Conservation (phyloP, 2,113 vertebrate species). For the Cichladusa arquata region DNA sequence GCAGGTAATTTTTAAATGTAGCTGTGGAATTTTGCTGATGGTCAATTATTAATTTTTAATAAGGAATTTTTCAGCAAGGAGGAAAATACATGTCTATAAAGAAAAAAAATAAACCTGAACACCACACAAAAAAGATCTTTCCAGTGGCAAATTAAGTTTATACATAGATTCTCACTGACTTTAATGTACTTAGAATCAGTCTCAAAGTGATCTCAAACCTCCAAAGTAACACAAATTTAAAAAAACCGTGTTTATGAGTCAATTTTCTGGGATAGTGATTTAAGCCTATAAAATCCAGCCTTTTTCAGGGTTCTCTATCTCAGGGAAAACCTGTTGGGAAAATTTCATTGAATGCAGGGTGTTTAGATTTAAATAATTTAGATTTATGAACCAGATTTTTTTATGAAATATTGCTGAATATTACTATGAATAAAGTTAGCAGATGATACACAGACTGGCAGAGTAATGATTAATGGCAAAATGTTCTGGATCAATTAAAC, state of each 20-base stretch:
- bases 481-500: not conserved
- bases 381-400: not conserved
- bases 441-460: not conserved
- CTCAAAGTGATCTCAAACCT: not conserved
- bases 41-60: not conserved
- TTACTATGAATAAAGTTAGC: not conserved
- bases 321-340: not conserved
- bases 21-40: not conserved
- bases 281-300: not conserved
- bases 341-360: not conserved
- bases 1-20: not conserved
- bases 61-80: not conserved
- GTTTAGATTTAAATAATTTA: not conserved
- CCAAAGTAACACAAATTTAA: not conserved
- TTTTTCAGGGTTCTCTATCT: not conserved
- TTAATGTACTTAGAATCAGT: not conserved
- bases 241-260: not conserved
- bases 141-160: not conserved
- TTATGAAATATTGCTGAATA: not conserved
- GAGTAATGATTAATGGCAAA: not conserved
- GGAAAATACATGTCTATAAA: not conserved
- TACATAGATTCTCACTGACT: not conserved
- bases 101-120: not conserved
- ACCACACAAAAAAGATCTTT: not conserved
- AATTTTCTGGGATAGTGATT: not conserved